Base-by-base conservation (phyloP, 2,888 invertebrate genomes). In the Prenolepis imparis region DNA sequence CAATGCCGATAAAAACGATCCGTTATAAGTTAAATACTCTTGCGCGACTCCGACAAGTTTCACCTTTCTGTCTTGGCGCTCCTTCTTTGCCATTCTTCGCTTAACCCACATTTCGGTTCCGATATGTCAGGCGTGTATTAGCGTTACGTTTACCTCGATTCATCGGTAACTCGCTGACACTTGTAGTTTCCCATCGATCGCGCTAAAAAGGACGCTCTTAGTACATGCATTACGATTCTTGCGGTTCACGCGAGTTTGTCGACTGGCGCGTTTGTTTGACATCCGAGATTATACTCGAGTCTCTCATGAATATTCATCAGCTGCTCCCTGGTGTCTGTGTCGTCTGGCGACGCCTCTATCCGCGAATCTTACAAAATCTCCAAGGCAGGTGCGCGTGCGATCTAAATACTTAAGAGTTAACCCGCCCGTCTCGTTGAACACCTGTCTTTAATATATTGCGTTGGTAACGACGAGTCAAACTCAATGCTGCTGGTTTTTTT, bases 371-470 rank as follows among this genome's bases (percentile, higher is more conserved):
- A 72, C 84, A 80, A 89, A 84, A 88, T 89, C 87, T 73, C 67
- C 52, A 68, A 68, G 84, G 84, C 88, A 89, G 89, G 89, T 89
- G 89, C 73, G 4, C 59, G 61, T 36, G 11, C 52, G 66, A 44
- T 28, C 64, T 84, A 52, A n/a, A 52, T 52, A 55, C 73, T 85
- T 52, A 73, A 83, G 66, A 77, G 67, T 83, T 80, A 59, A 84
- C 39, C 68, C 88, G 61, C n/a, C 57, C 48, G 77, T 55, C 61
- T 52, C 59, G 59, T 48, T 61, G 88, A 85, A 72, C 89, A 89
- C 89, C 89, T 89, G 90, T 82, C 85, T 67, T 86, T 82, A 83
- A 83, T 88, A 77, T 8, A 80, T 41, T 66, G n/a, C 57, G 28
- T 21, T 59, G 44, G 44, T 70, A 57, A 11, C 77, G 41, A 44